phyloP scores from a whole-genome alignment of 2,888 invertebrate genomes.

The Philereme transversata region DNA sequence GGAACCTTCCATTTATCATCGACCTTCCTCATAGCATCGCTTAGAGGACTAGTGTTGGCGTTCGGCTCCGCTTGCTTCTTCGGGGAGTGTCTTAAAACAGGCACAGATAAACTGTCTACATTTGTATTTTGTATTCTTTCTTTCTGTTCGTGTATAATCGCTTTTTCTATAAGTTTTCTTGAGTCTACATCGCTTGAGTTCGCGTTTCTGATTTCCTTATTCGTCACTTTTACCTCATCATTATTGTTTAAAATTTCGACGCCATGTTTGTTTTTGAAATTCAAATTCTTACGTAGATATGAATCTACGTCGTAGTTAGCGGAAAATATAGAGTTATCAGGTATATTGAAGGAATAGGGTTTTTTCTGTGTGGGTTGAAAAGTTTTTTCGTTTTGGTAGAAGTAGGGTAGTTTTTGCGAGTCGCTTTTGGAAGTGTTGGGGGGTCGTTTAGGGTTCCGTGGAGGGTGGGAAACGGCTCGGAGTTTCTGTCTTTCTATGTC shows the following conservation, averaged over 20 bases:
- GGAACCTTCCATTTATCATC: conserved; percentile 84
- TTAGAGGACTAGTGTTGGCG: conserved; percentile 47
- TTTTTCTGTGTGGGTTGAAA: conserved; percentile 57
- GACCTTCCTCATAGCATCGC: conserved; percentile 69
- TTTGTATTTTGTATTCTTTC: conserved; percentile 19
- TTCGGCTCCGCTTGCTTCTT: conserved; percentile 33
- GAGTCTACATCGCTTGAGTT: not conserved
- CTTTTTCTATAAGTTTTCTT: conserved; percentile 49
- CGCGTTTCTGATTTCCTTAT: conserved; percentile 11
- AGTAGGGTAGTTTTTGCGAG: conserved; percentile 63
- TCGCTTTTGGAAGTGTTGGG: conserved; percentile 55
- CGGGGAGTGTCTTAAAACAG: conserved; percentile 84
- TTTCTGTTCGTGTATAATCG: conserved; percentile 46
- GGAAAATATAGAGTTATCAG: conserved; percentile 70
- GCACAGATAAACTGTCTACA: conserved; percentile 78
- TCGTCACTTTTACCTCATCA: not conserved
- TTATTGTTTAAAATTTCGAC: conserved; percentile 17
- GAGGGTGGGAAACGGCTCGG: conserved; percentile 43
- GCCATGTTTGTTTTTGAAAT: conserved; percentile 53
- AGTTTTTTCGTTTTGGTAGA: conserved; percentile 52
- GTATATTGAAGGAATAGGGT: conserved; percentile 75
- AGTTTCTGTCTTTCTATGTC: conserved; percentile 61
- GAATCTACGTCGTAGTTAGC: conserved; percentile 72
- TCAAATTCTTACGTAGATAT: conserved; percentile 69
- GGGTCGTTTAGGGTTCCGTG: conserved; percentile 26